Base-by-base conservation (phyloP, 2,888 invertebrate genomes). In the Tromatobia lineatoria region DNA sequence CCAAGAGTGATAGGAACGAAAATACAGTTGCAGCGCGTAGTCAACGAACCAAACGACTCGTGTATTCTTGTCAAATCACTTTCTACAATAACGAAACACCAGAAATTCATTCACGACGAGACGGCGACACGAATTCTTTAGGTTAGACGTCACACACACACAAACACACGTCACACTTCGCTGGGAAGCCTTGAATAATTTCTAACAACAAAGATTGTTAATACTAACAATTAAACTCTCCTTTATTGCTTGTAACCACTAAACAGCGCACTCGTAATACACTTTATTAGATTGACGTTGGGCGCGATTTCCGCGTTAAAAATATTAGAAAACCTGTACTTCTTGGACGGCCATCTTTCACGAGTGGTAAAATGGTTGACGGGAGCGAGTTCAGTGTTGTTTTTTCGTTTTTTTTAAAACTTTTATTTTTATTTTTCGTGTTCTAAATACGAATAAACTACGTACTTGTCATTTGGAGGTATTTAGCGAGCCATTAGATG, bases 281-380 rank as follows among this genome's bases (percentile, higher is more conserved):
- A 85, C 85, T 82, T 85, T 83, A 73, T 75, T 78, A 81, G 76
- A 81, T 71, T 85, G 77, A 64, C 47, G 67, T 78, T 83, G 84
- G 80, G 79, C 76, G 78, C 85, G 83, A 80, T 79, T 86, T 85
- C 20, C 25, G 70, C 67, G 73, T 76, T 84, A 81, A 90, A 89
- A 89, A 90, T 89, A 89, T 88, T 88, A 89, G 80, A 88, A 88
- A 89, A 88, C 87, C 86, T 88, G 89, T 88, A 87, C 88, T 88
- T 89, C 87, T 88, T 88, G 88, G 87, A 89, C 89, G 89, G 91
- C 90, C 90, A 90, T 90, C 85, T 90, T 90, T 91, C 84, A 87
- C 88, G 86, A 87, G 87, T 87, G 88, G 87, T 87, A 89, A 89
- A 87, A 89, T 89, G 90, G 88, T 88, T 83, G 90, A 85, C 88